Base-by-base conservation (phyloP, 37 sponge, comb jelly and placozoan species). In the Ianthella basta region DNA sequence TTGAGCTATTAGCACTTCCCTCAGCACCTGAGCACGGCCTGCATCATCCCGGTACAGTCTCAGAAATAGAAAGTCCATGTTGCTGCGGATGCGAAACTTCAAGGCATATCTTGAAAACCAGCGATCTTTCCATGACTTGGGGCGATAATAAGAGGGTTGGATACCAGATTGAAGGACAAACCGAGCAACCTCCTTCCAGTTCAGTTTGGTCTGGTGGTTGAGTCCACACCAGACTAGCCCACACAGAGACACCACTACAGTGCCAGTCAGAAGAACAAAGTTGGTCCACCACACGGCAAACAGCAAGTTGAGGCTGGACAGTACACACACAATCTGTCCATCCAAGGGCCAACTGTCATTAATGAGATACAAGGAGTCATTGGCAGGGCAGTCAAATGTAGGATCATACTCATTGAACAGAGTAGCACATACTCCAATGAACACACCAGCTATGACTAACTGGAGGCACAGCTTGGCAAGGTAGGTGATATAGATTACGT, bases 301-400 rank as follows among this genome's bases (percentile, higher is more conserved):
- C 10, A 92, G 55, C n/a, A 92, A 84, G 13, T 80, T 59, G 56
- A 92, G 56, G 29, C 89, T 83, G 27, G 92, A 86, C 24, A 82
- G 38, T 3, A 70, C 23, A 39, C 79, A 59, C 16, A 37, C 21
- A 0, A 86, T 86, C 21, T 77, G 59, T 15, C 21, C 15, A 24
- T 36, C 34, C 15, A 78, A 13, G 54, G 72, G 87, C 87, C 82
- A 87, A 56, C 0, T 70, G 69, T 1, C 53, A 53, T 16, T 16
- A 8, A 37, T 44, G 29, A 79, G 61, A 57, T 59, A 34, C 15
- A 23, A 35, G n/a, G 50, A 66, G 24, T 24, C 55, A 20, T 84
- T 60, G 54, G 63, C 59, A 15, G 92, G 92, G 82, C 92, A 91
- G 30, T n/a, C 41, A 79, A 88, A 91, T 20, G 56, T 55, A 12